These are phyloP conservation scores for Pangasianodon gigas DNA, from an alignment of 2,113 vertebrate species.

Conservation along the genomic window DNA sequence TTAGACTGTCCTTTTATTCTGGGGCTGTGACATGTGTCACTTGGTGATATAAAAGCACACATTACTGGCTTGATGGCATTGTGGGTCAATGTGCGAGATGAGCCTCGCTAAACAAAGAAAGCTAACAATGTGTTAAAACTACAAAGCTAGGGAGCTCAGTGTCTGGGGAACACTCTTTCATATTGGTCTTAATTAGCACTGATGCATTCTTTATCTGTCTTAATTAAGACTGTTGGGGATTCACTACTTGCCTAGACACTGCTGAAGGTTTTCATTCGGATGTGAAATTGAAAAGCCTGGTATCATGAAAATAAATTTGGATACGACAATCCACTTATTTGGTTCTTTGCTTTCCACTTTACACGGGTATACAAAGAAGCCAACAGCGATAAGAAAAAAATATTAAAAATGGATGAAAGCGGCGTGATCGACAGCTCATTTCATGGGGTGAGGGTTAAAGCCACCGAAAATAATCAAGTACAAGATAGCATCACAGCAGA, in stretches of 20 bases:
- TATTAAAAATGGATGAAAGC: background rate
- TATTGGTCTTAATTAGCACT: slow-evolving; percentile 13
- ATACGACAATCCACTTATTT: background rate
- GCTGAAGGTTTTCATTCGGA: background rate
- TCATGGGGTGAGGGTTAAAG: background rate
- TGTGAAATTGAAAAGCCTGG: background rate
- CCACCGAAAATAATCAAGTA: background rate
- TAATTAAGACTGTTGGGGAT: slow-evolving; percentile 9
- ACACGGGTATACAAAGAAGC: background rate
- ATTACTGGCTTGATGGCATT: slow-evolving; percentile 44
- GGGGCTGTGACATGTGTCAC: slow-evolving; percentile 42
- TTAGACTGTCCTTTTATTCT: slow-evolving; percentile 25
- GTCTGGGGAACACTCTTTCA: slow-evolving; percentile 38
- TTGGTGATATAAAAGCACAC: slow-evolving; percentile 57
- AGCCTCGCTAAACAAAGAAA: slow-evolving; percentile 49
- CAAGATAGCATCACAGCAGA: background rate
- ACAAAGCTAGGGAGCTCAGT: slow-evolving; percentile 40
- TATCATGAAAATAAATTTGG: background rate
- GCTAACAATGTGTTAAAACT: slow-evolving; percentile 36
- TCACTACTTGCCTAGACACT: background rate
- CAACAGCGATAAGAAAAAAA: background rate
- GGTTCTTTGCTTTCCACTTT: background rate
- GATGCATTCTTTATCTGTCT: slow-evolving; percentile 29
- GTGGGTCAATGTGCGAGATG: slow-evolving; percentile 52
- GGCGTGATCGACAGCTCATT: background rate